phyloP scores from a whole-genome alignment of 2,113 vertebrate species.

The Aramus guarauna region DNA sequence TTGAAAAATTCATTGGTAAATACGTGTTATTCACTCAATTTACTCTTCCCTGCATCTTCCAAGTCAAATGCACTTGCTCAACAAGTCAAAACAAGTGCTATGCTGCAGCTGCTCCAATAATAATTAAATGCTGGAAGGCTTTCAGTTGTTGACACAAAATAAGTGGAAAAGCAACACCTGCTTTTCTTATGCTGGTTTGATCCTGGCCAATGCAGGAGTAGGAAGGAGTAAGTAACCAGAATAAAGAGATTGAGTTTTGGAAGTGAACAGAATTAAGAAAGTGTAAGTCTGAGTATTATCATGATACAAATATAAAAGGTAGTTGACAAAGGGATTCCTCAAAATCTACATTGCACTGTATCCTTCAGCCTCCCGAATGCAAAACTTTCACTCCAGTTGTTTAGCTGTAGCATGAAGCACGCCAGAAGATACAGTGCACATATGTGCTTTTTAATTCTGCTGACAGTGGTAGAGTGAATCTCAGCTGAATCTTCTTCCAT shows the following conservation, averaged over 20 bases:
- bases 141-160: neutral
- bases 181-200: neutral
- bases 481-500: neutral
- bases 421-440: neutral
- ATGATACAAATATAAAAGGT: neutral
- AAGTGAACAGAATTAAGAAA: neutral
- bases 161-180: neutral
- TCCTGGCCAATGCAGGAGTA: neutral
- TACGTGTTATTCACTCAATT: conserved; percentile 31
- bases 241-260: neutral
- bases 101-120: neutral
- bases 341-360: neutral
- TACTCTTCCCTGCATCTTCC: neutral
- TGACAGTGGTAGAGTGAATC: neutral
- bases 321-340: neutral
- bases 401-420: neutral
- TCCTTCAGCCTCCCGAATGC: neutral
- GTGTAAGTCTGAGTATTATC: neutral
- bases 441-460: neutral
- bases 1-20: neutral
- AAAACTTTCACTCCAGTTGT: neutral
- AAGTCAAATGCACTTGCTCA: conserved; percentile 16
- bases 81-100: conserved; percentile 49
- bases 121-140: conserved; percentile 38
- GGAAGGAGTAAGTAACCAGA: neutral